Evolutionary conservation across 2,113 vertebrate species (phyloP).

Genomic region (Colaptes auratus): DNA sequence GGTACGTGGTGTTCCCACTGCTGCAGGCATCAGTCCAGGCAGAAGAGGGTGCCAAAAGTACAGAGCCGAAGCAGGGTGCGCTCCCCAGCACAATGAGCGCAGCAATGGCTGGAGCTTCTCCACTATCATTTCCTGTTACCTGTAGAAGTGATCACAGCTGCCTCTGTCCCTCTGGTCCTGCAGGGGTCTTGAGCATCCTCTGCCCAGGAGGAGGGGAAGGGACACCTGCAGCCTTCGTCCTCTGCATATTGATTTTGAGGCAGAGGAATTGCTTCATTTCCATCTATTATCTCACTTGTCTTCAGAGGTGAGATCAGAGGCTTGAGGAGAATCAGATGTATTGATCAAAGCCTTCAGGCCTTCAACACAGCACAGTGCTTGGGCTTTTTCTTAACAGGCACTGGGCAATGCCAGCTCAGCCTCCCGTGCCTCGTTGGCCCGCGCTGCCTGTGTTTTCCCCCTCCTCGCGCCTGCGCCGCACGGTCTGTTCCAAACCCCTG

Average conservation of each 20-base stretch:
- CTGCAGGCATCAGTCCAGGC: conserved; percentile 9
- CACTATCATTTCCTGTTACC: background rate
- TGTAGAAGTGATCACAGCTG: rapidly evolving
- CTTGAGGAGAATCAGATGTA: background rate
- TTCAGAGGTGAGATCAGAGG: background rate
- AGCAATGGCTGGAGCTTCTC: background rate
- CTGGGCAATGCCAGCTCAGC: background rate
- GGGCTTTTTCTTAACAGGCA: background rate
- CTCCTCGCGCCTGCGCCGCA: background rate
- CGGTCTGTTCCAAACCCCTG: background rate
- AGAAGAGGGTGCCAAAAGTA: conserved; percentile 12
- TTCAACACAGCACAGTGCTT: rapidly evolving
- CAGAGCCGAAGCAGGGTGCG: background rate
- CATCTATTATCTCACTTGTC: background rate
- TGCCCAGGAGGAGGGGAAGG: background rate
- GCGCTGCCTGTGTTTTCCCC: rapidly evolving
- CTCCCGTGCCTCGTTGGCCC: rapidly evolving
- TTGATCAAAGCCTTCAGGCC: background rate
- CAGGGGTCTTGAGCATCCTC: background rate
- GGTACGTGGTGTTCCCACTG: background rate
- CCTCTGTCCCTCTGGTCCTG: background rate
- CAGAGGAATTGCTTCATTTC: background rate
- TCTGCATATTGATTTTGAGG: background rate
- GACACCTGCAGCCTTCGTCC: background rate
- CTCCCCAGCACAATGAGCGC: rapidly evolving